Evolutionary conservation across 2,888 invertebrate species (phyloP).

Genomic region (Ernsta delagoae): DNA sequence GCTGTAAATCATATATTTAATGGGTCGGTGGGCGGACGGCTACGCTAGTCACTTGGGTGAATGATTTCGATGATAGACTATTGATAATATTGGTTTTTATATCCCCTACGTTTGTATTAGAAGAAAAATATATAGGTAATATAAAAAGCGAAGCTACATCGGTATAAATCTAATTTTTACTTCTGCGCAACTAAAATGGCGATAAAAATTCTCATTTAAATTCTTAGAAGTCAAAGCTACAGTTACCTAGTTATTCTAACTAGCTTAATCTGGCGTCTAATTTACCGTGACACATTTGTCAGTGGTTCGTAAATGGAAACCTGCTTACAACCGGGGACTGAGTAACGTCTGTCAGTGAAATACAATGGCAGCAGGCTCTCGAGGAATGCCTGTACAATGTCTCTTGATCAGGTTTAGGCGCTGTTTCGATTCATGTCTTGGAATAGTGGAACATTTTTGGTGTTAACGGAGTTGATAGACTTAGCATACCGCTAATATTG

Average conservation of each 20-base stretch:
- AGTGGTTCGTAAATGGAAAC: conserved; percentile 7
- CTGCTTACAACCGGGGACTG: not conserved
- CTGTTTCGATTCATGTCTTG: not conserved
- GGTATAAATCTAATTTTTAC: no score
- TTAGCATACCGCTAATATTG: no score
- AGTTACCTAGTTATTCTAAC: not conserved
- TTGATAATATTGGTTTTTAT: not conserved
- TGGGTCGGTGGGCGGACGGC: conserved; percentile 48
- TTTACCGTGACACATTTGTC: not conserved
- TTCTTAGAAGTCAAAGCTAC: no score
- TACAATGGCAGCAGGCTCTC: not conserved
- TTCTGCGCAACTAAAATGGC: no score
- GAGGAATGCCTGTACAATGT: conserved; percentile 1
- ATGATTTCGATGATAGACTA: conserved; percentile 26
- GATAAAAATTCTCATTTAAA: no score
- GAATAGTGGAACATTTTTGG: not conserved
- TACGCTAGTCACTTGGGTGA: conserved; percentile 21
- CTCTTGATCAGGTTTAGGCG: not conserved
- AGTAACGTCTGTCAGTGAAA: conserved; percentile 5
- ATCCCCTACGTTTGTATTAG: not conserved
- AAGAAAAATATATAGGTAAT: not conserved
- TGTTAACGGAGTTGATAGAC: not conserved
- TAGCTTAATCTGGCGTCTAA: not conserved
- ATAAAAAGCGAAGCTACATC: no score
- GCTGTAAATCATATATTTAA: conserved; percentile 61